Evolutionary conservation across 2,797 vertebrate species (phyloP).

Genomic region (Somateria mollissima): DNA sequence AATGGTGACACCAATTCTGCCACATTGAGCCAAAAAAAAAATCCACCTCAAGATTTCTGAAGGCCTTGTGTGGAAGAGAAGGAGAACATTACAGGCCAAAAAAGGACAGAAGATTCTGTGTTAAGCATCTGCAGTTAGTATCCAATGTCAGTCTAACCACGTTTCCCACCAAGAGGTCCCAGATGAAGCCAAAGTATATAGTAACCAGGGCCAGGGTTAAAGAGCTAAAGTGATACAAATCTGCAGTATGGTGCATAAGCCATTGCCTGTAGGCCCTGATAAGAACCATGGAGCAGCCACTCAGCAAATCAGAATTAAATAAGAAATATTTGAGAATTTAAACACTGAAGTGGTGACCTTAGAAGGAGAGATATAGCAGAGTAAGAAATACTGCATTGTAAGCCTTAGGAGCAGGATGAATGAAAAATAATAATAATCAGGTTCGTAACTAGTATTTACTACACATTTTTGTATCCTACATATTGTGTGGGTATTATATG

Average conservation of each 20-base stretch:
- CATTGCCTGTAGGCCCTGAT: not conserved
- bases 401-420: not conserved
- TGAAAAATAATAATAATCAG: not conserved
- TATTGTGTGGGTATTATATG: not conserved
- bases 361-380: not conserved
- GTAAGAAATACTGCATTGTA: not conserved
- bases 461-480: not conserved
- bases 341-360: not conserved
- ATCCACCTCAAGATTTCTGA: not conserved
- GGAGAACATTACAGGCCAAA: not conserved
- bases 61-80: not conserved
- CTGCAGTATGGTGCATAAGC: not conserved
- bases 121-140: not conserved
- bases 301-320: not conserved
- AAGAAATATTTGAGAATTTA: not conserved
- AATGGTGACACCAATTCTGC: not conserved
- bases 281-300: not conserved
- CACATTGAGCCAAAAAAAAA: not conserved
- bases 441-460: not conserved
- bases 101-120: not conserved
- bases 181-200: not conserved
- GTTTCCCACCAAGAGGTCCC: not conserved
- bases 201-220: not conserved
- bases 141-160: not conserved
- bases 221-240: not conserved